Evolutionary conservation across 2,797 vertebrate species (phyloP), one percentile per base, ranked within the genome.

Genomic region (Helostoma temminkii): DNA sequence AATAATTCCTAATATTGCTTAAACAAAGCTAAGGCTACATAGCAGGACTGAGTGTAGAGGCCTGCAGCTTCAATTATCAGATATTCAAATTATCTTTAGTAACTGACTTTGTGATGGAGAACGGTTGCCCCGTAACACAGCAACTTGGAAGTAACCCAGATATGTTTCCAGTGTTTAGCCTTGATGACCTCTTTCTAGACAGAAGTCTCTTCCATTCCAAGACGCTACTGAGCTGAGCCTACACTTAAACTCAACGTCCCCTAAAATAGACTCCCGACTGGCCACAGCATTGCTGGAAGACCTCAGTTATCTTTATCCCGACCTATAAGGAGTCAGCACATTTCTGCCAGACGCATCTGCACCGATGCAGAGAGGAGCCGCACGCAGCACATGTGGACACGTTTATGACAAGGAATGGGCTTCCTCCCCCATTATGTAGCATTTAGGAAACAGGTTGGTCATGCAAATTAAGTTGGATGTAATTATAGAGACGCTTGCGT

Each of bases 221-320:
- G 74, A 63, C 18, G 46, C 59, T 2, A 1, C 82, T 80, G 78
- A 83, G 73, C 87, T 69, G 65, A 85, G 88, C 75, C 90, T 87
- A 59, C 86, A 86, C 81, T 93, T 85, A 88, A 71, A 78, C 60
- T 56, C 47, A 59, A 52, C 62, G 41, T 12, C 21, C 9, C 37
- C 64, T 80, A 32, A 82, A 93, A 93, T 92, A 93, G 90, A 58
- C 58, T 55, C 45, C 6, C 11, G 57, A 37, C 66, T 25, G 53
- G 85, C 83, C 57, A 2, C 79, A 58, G 86, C 84, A 43, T 57
- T 48, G 76, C 88, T 76, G 81, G 47, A 71, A 39, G 88, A 85
- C 82, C 81, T 83, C 73, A 24, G 87, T 89, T 89, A 89, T 85
- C 82, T 89, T 68, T 89, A 82, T 70, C 68, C 10, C 58, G 28